A percentile compares a stretch with the other conserved stretches of the same genome.
phyloP scores from a whole-genome alignment of 2,888 invertebrate genomes.

The Hololepta plana region DNA sequence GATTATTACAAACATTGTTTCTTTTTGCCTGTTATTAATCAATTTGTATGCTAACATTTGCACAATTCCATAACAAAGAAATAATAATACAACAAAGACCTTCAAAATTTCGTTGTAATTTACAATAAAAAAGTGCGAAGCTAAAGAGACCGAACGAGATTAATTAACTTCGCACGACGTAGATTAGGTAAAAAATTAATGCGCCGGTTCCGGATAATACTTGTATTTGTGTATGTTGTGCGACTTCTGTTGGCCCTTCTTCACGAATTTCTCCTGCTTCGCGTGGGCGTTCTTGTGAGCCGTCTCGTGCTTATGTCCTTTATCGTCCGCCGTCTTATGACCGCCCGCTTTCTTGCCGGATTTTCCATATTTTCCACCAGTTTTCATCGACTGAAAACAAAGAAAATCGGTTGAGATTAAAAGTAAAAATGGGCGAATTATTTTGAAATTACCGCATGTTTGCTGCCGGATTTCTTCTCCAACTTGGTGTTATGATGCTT shows the following conservation, averaged over 20 bases:
- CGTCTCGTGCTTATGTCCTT: constrained; percentile 18
- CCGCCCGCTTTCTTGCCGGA: constrained; percentile 17
- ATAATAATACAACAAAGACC: no score
- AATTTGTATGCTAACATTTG: no score
- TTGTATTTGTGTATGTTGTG: constrained; percentile 20
- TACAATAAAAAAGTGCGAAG: no score
- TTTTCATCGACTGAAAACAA: constrained; percentile 14
- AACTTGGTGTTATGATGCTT: constrained; percentile 17
- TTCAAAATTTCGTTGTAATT: no score
- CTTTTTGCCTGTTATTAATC: no score
- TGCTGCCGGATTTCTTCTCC: constrained; percentile 11
- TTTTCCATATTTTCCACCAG: constrained; percentile 19
- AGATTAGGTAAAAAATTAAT: background rate
- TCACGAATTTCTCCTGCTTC: constrained; percentile 19
- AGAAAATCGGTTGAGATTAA: no score
- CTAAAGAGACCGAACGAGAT: no score
- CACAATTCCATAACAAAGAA: no score
- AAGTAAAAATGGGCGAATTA: no score
- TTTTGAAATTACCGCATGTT: no score
- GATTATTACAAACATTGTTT: no score
- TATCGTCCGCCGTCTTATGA: constrained; percentile 18
- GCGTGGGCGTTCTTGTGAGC: constrained; percentile 17
- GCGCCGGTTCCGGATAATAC: constrained; percentile 8
- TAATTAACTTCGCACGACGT: no score
- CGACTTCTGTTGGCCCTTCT: constrained; percentile 18